These are phyloP conservation scores for Synergus itoensis DNA, from an alignment of 2,888 invertebrate genomes.

Conservation along the genomic window DNA sequence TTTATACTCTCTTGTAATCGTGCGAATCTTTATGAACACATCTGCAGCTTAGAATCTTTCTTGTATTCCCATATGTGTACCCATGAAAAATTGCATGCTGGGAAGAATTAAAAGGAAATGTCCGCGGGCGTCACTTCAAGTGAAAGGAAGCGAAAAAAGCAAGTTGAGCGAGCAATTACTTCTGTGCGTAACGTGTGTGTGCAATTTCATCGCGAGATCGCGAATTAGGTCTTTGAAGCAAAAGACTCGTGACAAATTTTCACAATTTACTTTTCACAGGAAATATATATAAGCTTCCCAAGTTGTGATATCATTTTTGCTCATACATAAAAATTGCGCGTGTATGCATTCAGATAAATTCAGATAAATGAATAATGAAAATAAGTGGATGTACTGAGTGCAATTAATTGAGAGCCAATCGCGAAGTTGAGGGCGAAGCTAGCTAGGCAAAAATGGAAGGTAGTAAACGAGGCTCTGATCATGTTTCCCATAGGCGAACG, in stretches of 20 bases:
- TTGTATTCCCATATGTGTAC: neutral
- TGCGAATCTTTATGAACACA: slow-evolving; percentile 28
- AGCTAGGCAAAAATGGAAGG: slow-evolving; percentile 48
- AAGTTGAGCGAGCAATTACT: slow-evolving; percentile 1
- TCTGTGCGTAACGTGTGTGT: neutral
- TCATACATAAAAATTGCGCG: too few relatives aligned
- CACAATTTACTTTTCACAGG: neutral
- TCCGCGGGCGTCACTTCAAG: neutral
- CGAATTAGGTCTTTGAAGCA: neutral
- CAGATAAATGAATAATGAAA: neutral
- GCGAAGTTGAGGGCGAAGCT: slow-evolving; percentile 46
- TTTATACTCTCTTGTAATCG: slow-evolving; percentile 44
- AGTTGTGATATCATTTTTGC: too few relatives aligned
- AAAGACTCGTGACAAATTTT: slow-evolving; percentile 6
- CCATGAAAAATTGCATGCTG: slow-evolving; percentile 8
- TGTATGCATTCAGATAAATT: neutral
- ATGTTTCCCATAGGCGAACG: slow-evolving; percentile 64
- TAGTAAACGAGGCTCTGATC: slow-evolving; percentile 51
- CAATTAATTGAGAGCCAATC: slow-evolving; percentile 37
- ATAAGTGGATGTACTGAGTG: neutral
- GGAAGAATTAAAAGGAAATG: slow-evolving; percentile 9
- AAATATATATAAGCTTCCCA: neutral
- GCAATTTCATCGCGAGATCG: slow-evolving; percentile 4
- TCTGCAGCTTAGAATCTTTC: neutral
- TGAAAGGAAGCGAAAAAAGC: neutral